Conservation (phyloP, 1,140 invertebrate genomes). For the Ridgeia piscesae region DNA sequence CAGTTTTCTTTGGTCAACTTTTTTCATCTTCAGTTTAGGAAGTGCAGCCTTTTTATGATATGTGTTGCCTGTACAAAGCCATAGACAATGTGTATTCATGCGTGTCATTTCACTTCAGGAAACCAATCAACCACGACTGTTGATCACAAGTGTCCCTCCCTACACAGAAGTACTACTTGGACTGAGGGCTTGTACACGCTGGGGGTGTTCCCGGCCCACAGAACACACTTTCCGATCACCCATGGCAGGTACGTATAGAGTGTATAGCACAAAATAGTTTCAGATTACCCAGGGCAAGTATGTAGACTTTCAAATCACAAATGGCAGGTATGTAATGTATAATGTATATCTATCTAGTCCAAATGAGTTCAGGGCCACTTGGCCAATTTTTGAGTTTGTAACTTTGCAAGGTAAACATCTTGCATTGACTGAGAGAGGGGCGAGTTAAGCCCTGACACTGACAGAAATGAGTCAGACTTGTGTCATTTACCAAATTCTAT, state of each 20-base stretch:
- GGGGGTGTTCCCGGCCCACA: slow-evolving; percentile 72
- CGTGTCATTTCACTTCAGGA: neutral
- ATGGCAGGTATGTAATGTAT: no score
- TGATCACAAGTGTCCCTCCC: slow-evolving; percentile 63
- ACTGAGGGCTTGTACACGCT: slow-evolving; percentile 79
- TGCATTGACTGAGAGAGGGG: no score
- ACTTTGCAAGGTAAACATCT: no score
- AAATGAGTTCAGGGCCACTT: no score
- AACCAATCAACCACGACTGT: slow-evolving; percentile 52
- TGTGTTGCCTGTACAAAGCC: neutral
- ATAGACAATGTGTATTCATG: neutral
- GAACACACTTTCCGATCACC: slow-evolving; percentile 45
- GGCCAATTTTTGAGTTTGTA: no score
- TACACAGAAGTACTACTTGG: slow-evolving; percentile 71
- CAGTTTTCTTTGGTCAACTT: neutral
- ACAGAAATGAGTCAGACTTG: neutral
- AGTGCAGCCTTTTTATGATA: neutral
- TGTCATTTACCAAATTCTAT: neutral
- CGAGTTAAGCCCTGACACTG: neutral
- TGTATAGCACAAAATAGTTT: neutral
- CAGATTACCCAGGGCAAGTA: neutral
- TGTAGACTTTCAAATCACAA: neutral
- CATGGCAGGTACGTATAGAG: slow-evolving; percentile 52
- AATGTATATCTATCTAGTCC: no score
- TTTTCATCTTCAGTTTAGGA: neutral